Evolutionary conservation across 2,797 vertebrate species (phyloP).

Genomic region (Takifugu rubripes): DNA sequence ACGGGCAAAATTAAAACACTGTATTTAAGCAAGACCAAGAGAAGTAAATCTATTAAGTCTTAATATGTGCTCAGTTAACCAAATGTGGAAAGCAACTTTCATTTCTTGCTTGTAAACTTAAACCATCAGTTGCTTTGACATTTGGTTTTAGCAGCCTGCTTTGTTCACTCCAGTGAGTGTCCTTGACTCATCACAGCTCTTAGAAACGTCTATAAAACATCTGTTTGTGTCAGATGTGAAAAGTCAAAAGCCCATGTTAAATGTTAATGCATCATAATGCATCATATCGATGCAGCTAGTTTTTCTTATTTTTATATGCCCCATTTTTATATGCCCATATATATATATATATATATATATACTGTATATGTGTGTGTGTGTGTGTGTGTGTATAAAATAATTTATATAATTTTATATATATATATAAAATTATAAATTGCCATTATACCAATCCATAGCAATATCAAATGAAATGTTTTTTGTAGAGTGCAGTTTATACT

Average conservation of each 20-base stretch:
- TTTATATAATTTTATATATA: no score
- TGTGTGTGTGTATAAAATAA: no score
- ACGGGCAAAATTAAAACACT: background rate
- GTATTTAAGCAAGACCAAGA: background rate
- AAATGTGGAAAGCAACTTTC: no score
- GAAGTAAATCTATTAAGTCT: background rate
- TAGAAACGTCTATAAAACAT: slow-evolving; percentile 4
- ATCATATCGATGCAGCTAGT: background rate
- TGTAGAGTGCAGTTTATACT: no score
- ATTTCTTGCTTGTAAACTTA: background rate
- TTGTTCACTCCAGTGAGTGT: slow-evolving; percentile 47
- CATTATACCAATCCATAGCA: no score
- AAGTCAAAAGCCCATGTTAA: background rate
- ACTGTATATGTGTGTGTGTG: no score
- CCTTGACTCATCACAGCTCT: slow-evolving; percentile 32
- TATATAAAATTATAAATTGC: no score
- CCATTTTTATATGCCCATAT: no score
- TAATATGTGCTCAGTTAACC: background rate
- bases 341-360: no score
- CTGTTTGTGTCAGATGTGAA: slow-evolving; percentile 53
- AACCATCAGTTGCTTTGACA: slow-evolving; percentile 17
- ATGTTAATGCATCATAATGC: background rate
- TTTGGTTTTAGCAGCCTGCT: slow-evolving; percentile 50
- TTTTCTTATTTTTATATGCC: no score
- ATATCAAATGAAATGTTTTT: no score